These are phyloP conservation scores for Drosophila neutralis DNA, from an alignment of 2,888 invertebrate genomes.

Conservation along the genomic window DNA sequence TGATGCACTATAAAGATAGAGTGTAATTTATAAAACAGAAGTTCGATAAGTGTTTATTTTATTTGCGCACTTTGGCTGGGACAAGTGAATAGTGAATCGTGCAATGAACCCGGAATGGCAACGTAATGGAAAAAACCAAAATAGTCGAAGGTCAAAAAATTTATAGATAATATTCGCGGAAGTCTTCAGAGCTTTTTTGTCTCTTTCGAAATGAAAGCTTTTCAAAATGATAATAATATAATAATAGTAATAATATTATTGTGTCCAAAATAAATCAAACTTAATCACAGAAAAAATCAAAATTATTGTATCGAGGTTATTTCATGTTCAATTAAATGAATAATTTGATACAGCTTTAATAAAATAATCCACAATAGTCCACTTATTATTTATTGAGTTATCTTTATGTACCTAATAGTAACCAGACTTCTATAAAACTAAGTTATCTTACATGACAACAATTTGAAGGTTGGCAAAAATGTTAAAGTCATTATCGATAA, in stretches of 20 bases:
- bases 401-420: not conserved
- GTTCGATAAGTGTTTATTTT: not conserved
- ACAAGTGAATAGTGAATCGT: not conserved
- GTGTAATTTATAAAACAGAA: not conserved
- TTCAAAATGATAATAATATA: not conserved
- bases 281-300: not conserved
- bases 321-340: not conserved
- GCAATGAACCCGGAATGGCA: not conserved
- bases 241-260: not conserved
- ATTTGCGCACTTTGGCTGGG: not conserved
- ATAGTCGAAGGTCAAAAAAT: not conserved
- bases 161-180: not conserved
- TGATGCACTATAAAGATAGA: slow-evolving; percentile 16
- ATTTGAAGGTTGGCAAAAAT: no score
- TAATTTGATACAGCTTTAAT: not conserved
- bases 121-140: not conserved
- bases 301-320: not conserved
- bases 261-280: not conserved
- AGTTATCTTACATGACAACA: not conserved
- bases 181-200: not conserved
- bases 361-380: not conserved
- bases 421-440: not conserved
- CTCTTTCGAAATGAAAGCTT: not conserved
- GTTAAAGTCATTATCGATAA: not conserved
- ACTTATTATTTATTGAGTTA: not conserved